Base-by-base conservation (phyloP, 2,888 invertebrate genomes). In the Plebejus anna region DNA sequence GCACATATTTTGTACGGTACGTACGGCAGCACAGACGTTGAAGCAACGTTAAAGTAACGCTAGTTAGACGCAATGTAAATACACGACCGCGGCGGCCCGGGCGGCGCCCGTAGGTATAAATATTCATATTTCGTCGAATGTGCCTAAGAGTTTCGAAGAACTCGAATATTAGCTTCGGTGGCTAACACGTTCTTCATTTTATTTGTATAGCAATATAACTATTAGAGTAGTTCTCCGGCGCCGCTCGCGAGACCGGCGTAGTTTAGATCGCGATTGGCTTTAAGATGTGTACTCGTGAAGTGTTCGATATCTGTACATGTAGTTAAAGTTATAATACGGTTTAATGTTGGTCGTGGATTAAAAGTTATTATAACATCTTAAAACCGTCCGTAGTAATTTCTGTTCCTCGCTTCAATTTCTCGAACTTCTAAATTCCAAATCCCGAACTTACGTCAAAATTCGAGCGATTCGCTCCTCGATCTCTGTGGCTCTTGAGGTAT, bases 61-160 rank as follows among this genome's bases (percentile, higher is more conserved):
- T 82, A 82, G 79, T 81, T 82, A 82, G 81, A 81, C 22, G 66
- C 80, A 79, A 82, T 91, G 90, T 91, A 91, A 81, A 91, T 90
- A 90, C 88, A 87, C 85, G 78, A 75, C 76, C 76, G 90, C 89
- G 90, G 86, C 90, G 87, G 83, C 22, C 87, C 88, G 89, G 85
- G 81, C 82, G 79, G 78, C 77, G 75, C 77, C 81, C 82, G 72
- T 78, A 76, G 82, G 79, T 82, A 76, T 79, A 79, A 77, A 79
- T 77, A 84, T 84, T 86, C 81, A 86, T 83, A 88, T 86, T 87
- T 87, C 87, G 88, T 87, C 87, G 85, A 87, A 89, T 88, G 91
- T 91, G 91, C 91, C 91, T 91, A 90, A 90, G 86, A 87, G 90
- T 87, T 89, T 83, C 47, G 79, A 81, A 71, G 84, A 84, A 80